Evolutionary conservation across 2,888 invertebrate species (phyloP), one percentile per base, ranked within the genome.

Genomic region (Eumacrocentrus americanus): DNA sequence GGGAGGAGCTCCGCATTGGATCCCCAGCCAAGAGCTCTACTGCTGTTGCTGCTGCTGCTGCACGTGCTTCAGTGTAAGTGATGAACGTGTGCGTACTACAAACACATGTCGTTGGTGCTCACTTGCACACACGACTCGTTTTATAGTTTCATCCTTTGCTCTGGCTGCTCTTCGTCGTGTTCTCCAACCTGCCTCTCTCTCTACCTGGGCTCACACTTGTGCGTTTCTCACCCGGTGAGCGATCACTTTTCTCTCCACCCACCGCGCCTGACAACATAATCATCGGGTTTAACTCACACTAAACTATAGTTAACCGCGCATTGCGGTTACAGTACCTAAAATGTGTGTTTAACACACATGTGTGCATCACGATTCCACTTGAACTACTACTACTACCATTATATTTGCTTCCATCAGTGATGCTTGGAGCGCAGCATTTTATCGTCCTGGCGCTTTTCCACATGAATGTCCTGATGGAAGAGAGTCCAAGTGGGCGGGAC

Each of bases 191-290:
- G 34, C 38, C 23, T 53, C 44, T 58, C 54, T 59, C 22, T 35
- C 5, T 35, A 46, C 51, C n/a, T 42, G 11, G 14, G 25, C 54
- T 54, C 34, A 54, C 54, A 54, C 54, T 53, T 54, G 60, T 55
- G 48, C 44, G 44, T 47, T 9, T 29, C 35, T 55, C 60, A 52
- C 61, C 70, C 75, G 72, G 76, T 78, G 78, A 79, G 73, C 75
- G 78, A 80, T 78, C 77, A 75, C 74, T 76, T 75, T 75, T 66
- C 74, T 75, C 76, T 74, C 75, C 77, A 76, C 76, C 76, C 73
- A 73, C 72, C 67, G 60, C 62, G 54, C 70, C 74, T 79, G 80
- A 80, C 80, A 80, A 79, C 78, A 79, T 80, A 80, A 80, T 80
- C 79, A 78, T 79, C 72, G 77, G 67, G 79, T 78, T 80, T 76